Conservation (phyloP, 2,888 invertebrate species). For the Serripes groenlandicus region DNA sequence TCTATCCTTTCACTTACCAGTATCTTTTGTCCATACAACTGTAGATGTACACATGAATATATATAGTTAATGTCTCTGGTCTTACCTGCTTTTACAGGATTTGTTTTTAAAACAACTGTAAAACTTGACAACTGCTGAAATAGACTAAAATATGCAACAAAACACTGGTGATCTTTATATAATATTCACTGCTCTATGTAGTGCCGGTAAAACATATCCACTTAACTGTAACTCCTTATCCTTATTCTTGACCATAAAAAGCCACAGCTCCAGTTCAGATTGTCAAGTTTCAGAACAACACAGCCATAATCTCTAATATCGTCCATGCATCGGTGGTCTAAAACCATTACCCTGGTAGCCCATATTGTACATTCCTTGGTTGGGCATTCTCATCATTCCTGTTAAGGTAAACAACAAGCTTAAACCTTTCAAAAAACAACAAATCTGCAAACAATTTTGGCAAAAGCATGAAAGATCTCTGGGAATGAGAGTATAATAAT, state of each 20-base stretch:
- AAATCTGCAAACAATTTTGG: too few species aligned
- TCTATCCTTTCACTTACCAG: too few species aligned
- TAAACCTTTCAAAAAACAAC: too few species aligned
- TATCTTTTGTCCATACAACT: too few species aligned
- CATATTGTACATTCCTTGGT: conserved; percentile 65
- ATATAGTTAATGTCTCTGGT: neutral
- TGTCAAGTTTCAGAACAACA: neutral
- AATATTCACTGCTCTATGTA: conserved; percentile 3
- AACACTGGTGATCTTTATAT: neutral
- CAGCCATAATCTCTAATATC: conserved; percentile 12
- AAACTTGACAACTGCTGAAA: neutral
- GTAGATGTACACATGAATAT: too few species aligned
- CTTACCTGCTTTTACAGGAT: conserved; percentile 5
- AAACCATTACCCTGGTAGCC: conserved; percentile 59
- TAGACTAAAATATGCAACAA: neutral
- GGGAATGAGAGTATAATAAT: too few species aligned
- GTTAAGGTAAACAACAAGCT: neutral
- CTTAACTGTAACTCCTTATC: conserved; percentile 43
- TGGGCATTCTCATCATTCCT: conserved; percentile 57
- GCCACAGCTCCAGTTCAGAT: neutral
- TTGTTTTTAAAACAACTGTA: neutral
- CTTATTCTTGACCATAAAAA: neutral
- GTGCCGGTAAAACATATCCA: conserved; percentile 12
- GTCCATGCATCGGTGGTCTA: conserved; percentile 48
- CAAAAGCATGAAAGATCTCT: too few species aligned